Conservation (phyloP, 2,888 invertebrate genomes). For the Mycalesis mineus region DNA sequence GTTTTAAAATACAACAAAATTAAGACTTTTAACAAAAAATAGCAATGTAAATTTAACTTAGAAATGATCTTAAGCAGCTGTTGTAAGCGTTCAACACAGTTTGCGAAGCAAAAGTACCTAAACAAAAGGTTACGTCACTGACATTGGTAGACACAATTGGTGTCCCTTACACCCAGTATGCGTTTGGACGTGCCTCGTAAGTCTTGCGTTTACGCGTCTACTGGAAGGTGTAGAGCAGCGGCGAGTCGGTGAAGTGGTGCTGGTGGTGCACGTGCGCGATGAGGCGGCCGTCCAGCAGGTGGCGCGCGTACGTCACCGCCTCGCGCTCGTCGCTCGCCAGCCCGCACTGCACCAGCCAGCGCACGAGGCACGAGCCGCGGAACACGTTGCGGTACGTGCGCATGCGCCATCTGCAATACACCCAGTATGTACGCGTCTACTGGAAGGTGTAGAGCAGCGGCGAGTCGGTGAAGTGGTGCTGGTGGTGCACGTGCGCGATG, state of each 20-base stretch:
- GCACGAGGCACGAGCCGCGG: constrained; percentile 88
- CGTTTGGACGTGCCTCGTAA: no score
- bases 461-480: constrained; percentile 91
- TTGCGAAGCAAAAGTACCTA: no score
- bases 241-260: constrained; percentile 91
- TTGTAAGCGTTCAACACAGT: neutral
- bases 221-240: constrained; percentile 87
- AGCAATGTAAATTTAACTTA: no score
- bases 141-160: no score
- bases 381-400: constrained; percentile 89
- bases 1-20: no score
- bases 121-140: no score
- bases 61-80: no score
- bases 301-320: constrained; percentile 89
- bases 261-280: constrained; percentile 89
- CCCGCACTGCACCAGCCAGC: constrained; percentile 91
- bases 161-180: no score
- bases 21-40: no score
- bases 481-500: constrained; percentile 88
- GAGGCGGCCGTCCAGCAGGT: constrained; percentile 90
- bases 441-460: constrained; percentile 87
- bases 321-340: constrained; percentile 87
- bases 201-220: no score
- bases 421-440: no score
- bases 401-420: constrained; percentile 82